Evolutionary conservation across 2,113 vertebrate species (phyloP).

Genomic region (Anarhynchus alexandrinus): DNA sequence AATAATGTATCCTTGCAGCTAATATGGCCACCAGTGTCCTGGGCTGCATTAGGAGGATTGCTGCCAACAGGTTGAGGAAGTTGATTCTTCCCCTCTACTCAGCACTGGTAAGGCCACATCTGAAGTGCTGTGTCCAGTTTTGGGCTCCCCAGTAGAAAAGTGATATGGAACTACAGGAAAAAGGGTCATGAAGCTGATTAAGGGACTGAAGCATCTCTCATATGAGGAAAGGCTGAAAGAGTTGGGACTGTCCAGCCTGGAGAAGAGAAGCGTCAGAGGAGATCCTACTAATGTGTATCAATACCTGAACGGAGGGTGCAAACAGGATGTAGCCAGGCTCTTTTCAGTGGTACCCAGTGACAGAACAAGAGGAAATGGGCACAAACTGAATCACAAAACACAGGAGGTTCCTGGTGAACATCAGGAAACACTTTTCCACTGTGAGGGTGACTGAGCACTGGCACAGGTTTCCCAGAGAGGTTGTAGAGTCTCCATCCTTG

Average conservation of each 20-base stretch:
- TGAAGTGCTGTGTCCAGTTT: background rate
- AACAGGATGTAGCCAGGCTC: background rate
- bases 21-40: background rate
- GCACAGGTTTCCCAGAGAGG: background rate
- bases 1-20: background rate
- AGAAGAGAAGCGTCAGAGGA: background rate
- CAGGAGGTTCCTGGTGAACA: background rate
- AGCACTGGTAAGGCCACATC: background rate
- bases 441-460: background rate
- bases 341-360: background rate
- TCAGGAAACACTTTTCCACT: background rate
- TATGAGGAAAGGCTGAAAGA: background rate
- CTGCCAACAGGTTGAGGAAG: background rate
- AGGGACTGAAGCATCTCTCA: background rate
- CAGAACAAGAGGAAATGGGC: background rate
- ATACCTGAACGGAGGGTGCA: background rate
- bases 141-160: background rate
- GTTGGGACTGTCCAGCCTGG: background rate
- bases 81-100: background rate
- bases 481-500: background rate
- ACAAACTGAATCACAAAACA: background rate
- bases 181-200: background rate
- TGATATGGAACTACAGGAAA: background rate
- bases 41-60: background rate
- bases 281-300: background rate